Percentiles rank a stretch among this genome's conserved stretches.
These are phyloP conservation scores for Lordiphosa clarofinis DNA, from an alignment of 1,140 invertebrate species.

Conservation along the genomic window DNA sequence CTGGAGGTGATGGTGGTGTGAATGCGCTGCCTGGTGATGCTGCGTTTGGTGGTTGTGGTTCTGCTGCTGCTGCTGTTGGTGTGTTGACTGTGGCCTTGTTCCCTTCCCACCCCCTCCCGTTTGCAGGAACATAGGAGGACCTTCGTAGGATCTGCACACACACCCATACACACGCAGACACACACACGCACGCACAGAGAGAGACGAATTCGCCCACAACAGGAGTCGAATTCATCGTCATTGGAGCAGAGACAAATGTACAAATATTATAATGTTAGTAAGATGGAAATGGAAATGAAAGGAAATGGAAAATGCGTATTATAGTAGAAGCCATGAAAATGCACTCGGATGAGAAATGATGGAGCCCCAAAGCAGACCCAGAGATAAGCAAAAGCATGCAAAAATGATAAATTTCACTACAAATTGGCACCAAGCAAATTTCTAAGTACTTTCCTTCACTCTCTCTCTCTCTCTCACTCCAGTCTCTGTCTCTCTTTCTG, in stretches of 20 bases:
- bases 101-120: slow-evolving; percentile 79
- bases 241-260: slow-evolving; percentile 55
- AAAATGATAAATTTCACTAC: slow-evolving; percentile 1
- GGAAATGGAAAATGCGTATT: slow-evolving; percentile 7
- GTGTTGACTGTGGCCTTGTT: slow-evolving; percentile 72
- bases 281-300: slow-evolving; percentile 57
- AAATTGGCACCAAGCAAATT: neutral
- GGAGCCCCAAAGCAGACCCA: slow-evolving; percentile 4
- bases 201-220: slow-evolving; percentile 25
- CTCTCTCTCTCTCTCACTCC: slow-evolving; percentile 3
- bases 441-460: neutral
- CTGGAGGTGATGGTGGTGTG: slow-evolving; percentile 53
- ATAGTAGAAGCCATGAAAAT: slow-evolving; percentile 6
- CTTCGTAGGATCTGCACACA: slow-evolving; percentile 67
- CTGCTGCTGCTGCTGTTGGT: slow-evolving; percentile 67
- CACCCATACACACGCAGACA: slow-evolving; percentile 30
- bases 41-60: slow-evolving; percentile 58
- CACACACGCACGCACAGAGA: slow-evolving; percentile 32
- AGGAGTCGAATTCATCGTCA: neutral
- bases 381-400: slow-evolving; percentile 12
- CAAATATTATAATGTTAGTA: slow-evolving; percentile 72
- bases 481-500: neutral
- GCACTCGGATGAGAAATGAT: slow-evolving; percentile 6
- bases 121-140: slow-evolving; percentile 77
- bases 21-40: slow-evolving; percentile 54